Percentiles rank a stretch among this genome's conserved stretches.
Conservation (phyloP, 2,888 invertebrate species). For the Brachyptera risi region DNA sequence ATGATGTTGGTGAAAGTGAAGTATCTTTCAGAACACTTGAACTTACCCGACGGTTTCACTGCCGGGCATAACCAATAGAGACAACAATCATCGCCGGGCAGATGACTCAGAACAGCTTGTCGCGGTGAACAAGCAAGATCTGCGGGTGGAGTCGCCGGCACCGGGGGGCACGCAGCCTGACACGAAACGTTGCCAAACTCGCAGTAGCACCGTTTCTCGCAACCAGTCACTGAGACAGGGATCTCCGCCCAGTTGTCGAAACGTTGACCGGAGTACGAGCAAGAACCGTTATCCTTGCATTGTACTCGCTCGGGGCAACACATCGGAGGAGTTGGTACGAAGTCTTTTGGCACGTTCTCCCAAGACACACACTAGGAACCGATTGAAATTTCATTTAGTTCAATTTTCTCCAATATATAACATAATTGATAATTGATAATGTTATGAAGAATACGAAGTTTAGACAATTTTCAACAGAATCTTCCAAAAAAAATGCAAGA, state of each 20-base stretch:
- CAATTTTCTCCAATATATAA: too few species aligned
- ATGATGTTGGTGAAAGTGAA: too few species aligned
- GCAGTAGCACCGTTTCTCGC: constrained; percentile 81
- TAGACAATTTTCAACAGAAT: too few species aligned
- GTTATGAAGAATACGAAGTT: too few species aligned
- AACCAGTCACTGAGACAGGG: constrained; percentile 71
- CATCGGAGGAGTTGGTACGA: constrained; percentile 65
- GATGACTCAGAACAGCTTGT: constrained; percentile 60
- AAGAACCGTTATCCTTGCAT: constrained; percentile 79
- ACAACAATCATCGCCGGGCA: constrained; percentile 78
- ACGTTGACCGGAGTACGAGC: constrained; percentile 62
- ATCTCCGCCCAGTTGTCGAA: constrained; percentile 50
- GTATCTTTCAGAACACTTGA: too few species aligned
- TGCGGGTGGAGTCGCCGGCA: constrained; percentile 70
- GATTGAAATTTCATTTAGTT: too few species aligned
- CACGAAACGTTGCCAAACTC: constrained; percentile 85
- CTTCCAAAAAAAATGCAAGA: too few species aligned
- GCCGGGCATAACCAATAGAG: constrained; percentile 63
- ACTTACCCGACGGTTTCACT: constrained; percentile 24
- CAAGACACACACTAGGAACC: constrained; percentile 65
- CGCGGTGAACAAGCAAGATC: constrained; percentile 67
- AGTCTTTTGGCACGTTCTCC: constrained; percentile 74
- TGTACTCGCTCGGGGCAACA: constrained; percentile 77
- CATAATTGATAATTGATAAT: too few species aligned
- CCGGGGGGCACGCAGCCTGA: constrained; percentile 72